Evolutionary conservation across 2,888 invertebrate species (phyloP), one percentile per base, ranked within the genome.

Genomic region (Oscheius sp.): DNA sequence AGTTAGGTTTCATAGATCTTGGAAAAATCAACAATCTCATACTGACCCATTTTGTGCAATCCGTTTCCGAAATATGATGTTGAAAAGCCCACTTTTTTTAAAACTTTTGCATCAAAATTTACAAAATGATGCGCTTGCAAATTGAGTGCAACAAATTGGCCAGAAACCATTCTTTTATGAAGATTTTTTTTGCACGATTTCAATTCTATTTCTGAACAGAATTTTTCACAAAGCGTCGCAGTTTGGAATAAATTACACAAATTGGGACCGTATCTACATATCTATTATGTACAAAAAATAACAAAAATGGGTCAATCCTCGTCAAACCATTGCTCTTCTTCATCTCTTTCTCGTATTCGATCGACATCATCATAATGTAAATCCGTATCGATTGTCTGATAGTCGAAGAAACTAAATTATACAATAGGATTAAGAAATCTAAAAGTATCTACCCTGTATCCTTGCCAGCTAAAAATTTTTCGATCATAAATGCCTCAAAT

Each of bases 311-410:
- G 12, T 57, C 71, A 78, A 68, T 82, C 81, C 6, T 79, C 78
- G 63, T 81, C 83, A 70, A 84, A 83, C 76, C 82, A 83, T 2
- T 70, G 72, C 33, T 83, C 83, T 67, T 83, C 82, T 17, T 73
- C 62, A 44, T 83, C 83, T 32, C 76, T 70, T 44, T 82, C 81
- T 28, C 68, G 59, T 17, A 82, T 79, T 2, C 62, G 69, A 51
- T 80, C 76, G 6, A 45, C 47, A 14, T 72, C 71, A 17, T 64
- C 74, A 22, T 30, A 12, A 17, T 57, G 41, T 0, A 71, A 69
- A 30, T 73, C 65, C 6, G 57, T 32, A 45, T 74, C 78, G 9
- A 74, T 63, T 2, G 26, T 51, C n/a, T 73, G 62, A 61, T 84
- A 83, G 54, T 84, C 79, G 68, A 75, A 81, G 71, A 82, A 83